phyloP scores from a whole-genome alignment of 2,797 vertebrate species.

The Gymnopithys bicolor region DNA sequence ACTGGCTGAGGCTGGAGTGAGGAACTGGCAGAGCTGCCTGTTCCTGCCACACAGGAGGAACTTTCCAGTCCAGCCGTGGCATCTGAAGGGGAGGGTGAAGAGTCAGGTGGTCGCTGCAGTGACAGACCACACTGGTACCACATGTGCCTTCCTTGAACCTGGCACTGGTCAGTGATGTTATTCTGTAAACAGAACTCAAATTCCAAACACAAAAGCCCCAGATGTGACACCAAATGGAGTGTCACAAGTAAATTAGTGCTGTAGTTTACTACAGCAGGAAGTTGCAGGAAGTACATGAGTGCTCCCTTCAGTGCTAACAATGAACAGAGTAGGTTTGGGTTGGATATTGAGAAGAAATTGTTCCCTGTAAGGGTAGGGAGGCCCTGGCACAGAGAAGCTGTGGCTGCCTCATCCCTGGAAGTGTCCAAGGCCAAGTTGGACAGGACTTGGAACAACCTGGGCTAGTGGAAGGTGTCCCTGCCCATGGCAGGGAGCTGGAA shows the following conservation, averaged over 20 bases:
- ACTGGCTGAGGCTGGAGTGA: not conserved
- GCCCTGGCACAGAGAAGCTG: not conserved
- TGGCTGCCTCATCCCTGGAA: not conserved
- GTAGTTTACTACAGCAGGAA: not conserved
- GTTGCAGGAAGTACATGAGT: accelerated
- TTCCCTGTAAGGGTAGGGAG: not conserved
- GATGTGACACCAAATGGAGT: not conserved
- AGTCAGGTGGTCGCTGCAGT: not conserved
- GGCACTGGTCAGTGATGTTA: not conserved
- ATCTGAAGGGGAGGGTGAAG: accelerated
- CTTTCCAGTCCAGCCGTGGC: not conserved
- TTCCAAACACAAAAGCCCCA: not conserved
- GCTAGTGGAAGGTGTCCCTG: not conserved
- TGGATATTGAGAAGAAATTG: not conserved
- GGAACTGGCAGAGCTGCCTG: not conserved
- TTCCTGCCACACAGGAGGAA: not conserved
- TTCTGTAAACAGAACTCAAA: not conserved
- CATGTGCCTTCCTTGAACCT: not conserved
- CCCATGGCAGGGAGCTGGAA: not conserved
- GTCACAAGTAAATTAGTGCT: not conserved
- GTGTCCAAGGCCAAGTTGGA: not conserved
- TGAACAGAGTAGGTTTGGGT: not conserved
- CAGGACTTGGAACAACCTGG: accelerated
- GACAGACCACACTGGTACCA: not conserved
- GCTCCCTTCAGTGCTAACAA: not conserved